Conservation (phyloP, 2,797 vertebrate genomes). For the Pseudomugil gertrudae region DNA sequence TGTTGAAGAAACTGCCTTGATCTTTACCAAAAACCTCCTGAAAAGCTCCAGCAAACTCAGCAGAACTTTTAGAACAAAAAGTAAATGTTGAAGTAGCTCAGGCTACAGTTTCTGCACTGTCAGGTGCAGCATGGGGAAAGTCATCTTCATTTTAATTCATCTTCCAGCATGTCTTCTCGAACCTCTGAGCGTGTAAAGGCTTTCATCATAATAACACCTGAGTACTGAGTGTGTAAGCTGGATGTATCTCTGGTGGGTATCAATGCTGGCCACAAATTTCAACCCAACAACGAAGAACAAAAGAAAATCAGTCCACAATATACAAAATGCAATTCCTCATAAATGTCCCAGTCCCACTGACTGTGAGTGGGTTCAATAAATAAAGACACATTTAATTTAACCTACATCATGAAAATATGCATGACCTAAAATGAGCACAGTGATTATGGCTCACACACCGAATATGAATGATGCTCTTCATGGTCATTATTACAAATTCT, state of each 20-base stretch:
- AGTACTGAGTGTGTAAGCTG: conserved; percentile 28
- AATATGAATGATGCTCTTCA: conserved; percentile 53
- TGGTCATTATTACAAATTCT: conserved; percentile 57
- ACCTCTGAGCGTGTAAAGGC: conserved; percentile 37
- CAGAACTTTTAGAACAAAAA: conserved; percentile 49
- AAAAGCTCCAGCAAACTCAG: conserved; percentile 50
- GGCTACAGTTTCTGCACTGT: conserved; percentile 63
- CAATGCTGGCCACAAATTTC: conserved; percentile 25
- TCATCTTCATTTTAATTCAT: too few species aligned
- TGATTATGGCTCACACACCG: conserved; percentile 47
- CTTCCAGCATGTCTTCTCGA: conserved; percentile 49
- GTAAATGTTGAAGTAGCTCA: conserved; percentile 23
- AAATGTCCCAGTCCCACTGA: conserved; percentile 31
- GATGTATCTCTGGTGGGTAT: conserved; percentile 33
- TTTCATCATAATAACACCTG: conserved; percentile 42
- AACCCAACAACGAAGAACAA: conserved; percentile 20
- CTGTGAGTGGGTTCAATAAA: conserved; percentile 36
- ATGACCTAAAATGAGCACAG: conserved; percentile 40
- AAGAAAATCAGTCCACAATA: conserved; percentile 18
- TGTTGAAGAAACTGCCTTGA: conserved; percentile 42
- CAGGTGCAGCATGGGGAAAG: conserved; percentile 67
- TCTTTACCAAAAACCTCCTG: conserved; percentile 38
- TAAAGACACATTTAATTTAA: conserved; percentile 53
- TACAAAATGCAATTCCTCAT: conserved; percentile 27
- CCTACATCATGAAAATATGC: conserved; percentile 42